Evolutionary conservation across 2,888 invertebrate genomes (phyloP), one percentile per base, ranked within the genome.

Genomic region (Mythimna loreyi): DNA sequence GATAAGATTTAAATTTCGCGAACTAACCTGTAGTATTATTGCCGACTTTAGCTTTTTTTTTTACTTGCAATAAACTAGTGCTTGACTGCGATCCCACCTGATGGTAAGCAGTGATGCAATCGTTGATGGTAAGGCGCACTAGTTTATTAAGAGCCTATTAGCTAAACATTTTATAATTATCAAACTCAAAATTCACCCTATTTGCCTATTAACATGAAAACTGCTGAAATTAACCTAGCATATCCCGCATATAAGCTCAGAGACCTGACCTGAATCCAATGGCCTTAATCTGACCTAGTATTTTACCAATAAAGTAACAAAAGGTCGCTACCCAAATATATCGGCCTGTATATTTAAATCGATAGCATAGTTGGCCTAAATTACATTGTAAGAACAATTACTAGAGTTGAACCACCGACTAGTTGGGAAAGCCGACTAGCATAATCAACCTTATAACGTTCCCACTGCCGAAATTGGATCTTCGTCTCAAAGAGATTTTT

Each of bases 321-420:
- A 76, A 76, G 40, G 62, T 52, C 53, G 13, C 9, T 5, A 28
- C 6, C 3, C 45, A 28, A 16, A 65, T 49, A 60, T 49, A 75
- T 36, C 52, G 33, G 36, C 16, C 21, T 7, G 0, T 16, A 40
- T 62, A 75, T 40, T 23, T 28, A 62, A 52, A 65, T 80, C 58
- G 8, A 59, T 65, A 43, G 2, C 40, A 59, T 65, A 43, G 2
- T 45, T 72, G 16, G 33, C 25, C 11, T 21, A 11, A 1, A 33
- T 53, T 25, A 75, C 55, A 40, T 13, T 40, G 43, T 63, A 53
- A 43, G 13, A 1, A 63, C 6, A 19, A 25, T 25, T 50, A 16
- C 16, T 49, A 23, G 23, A 4, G 23, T 4, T 23, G 23, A 1
- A 6, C 21, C 6, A 23, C 16, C 28, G 28, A 28, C 28, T 28